Evolutionary conservation across 2,797 vertebrate species (phyloP).

Genomic region (Chloroceryle amazona): DNA sequence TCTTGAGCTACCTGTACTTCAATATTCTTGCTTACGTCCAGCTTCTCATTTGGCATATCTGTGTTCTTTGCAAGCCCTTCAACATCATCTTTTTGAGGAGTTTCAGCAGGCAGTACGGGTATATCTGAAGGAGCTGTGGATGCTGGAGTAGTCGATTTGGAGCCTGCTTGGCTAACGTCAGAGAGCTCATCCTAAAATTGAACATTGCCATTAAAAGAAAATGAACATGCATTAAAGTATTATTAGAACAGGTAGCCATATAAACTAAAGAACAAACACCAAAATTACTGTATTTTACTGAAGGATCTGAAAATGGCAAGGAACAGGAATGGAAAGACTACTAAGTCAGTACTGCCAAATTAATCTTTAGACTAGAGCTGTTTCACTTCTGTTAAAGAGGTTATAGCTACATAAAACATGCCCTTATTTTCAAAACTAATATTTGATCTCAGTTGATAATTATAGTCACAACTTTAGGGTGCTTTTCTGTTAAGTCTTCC

Average conservation of each 20-base stretch:
- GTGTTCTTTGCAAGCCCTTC: slow-evolving; percentile 83
- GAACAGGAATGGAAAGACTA: neutral
- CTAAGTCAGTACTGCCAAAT: neutral
- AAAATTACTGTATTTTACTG: neutral
- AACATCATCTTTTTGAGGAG: slow-evolving; percentile 76
- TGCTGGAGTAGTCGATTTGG: slow-evolving; percentile 83
- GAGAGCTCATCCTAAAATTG: slow-evolving; percentile 92
- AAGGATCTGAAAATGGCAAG: neutral
- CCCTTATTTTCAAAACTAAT: neutral
- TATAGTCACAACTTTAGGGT: neutral
- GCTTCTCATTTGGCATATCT: slow-evolving; percentile 79
- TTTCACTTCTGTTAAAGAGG: neutral
- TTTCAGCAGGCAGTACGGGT: slow-evolving; percentile 77
- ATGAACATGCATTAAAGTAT: neutral
- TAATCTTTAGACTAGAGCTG: neutral
- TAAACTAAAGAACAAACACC: neutral
- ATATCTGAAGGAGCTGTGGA: slow-evolving; percentile 81
- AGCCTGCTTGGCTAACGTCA: slow-evolving; percentile 80
- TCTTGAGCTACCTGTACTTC: slow-evolving; percentile 84
- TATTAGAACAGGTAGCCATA: neutral
- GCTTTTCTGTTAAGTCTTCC: neutral
- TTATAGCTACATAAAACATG: neutral
- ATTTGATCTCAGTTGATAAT: neutral
- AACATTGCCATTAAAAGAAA: neutral
- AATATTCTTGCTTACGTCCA: slow-evolving; percentile 86